These are phyloP conservation scores for Syrmaticus mikado DNA, from an alignment of 2,113 vertebrate species.

Conservation along the genomic window DNA sequence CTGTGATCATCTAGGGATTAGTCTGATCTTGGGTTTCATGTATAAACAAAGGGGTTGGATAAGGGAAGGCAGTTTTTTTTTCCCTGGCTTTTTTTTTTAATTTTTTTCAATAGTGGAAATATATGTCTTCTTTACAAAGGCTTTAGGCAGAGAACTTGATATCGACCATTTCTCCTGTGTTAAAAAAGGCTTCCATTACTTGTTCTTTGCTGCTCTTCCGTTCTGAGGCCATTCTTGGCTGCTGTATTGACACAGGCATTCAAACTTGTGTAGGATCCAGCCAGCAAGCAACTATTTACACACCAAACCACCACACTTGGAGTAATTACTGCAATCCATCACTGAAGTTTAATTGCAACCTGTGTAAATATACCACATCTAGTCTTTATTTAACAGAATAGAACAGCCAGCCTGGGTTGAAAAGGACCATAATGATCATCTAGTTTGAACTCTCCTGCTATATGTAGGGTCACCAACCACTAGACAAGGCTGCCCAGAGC, in stretches of 20 bases:
- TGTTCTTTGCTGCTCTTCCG: background rate
- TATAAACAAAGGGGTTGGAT: background rate
- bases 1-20: slow-evolving; percentile 42
- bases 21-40: slow-evolving; percentile 25
- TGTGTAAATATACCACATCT: background rate
- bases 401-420: no score
- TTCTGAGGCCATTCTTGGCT: background rate
- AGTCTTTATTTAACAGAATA: background rate
- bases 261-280: background rate
- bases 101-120: background rate
- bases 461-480: no score
- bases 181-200: background rate
- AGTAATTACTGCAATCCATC: background rate
- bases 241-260: background rate
- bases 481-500: no score
- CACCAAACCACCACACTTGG: background rate
- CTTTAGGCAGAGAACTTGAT: background rate
- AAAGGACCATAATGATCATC: no score
- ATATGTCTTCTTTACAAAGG: background rate
- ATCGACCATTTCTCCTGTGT: background rate
- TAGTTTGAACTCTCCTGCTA: no score
- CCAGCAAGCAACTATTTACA: background rate
- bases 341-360: background rate
- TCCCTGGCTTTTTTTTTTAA: background rate
- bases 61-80: background rate